Evolutionary conservation across 2,113 vertebrate genomes (phyloP), one percentile per base, ranked within the genome.

Genomic region (Dipodomys spectabilis): DNA sequence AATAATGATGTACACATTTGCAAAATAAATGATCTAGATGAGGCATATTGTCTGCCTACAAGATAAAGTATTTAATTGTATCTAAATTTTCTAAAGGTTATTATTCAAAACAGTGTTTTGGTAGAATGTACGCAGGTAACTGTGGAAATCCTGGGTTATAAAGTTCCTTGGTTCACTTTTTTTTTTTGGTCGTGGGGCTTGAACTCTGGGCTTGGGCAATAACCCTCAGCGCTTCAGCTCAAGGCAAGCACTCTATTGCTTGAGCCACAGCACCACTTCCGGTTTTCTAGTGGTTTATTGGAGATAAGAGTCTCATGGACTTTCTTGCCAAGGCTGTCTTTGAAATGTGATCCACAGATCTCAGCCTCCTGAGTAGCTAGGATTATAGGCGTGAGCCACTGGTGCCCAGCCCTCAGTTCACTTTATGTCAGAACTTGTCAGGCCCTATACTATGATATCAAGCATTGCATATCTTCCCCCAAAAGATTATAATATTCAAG

Each of bases 81-180:
- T 18, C 6, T 10, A 92, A 49, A 69, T 81, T 95, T 93, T 91
- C 25, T 28, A 91, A 88, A 82, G 27, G 67, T 2, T 67, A 86
- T 89, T 75, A 39, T 28, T 82, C 9, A 82, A 39, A 91, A 83
- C 12, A 94, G 30, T 80, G 64, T 10, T 86, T 92, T 93, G 83
- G 9, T 71, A 94, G 65, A 71, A 77, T 73, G 28, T 90, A 87
- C 91, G 88, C 23, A 88, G 8, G 8, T 94, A 88, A 90, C n/a
- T 73, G 57, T 82, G 39, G n/a, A 65, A 94, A 91, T 82, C 7
- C 16, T 86, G 71, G 88, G 19, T 86, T 88, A 85, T 19, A 69
- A 95, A 94, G 28, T 15, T 85, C 75, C 28, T 45, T 11, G 23
- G 25, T 45, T 86, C 30, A 74, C 60, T 85, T 96, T 39, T 39